phyloP scores from a whole-genome alignment of 1,140 invertebrate species.

The Psix sp. region DNA sequence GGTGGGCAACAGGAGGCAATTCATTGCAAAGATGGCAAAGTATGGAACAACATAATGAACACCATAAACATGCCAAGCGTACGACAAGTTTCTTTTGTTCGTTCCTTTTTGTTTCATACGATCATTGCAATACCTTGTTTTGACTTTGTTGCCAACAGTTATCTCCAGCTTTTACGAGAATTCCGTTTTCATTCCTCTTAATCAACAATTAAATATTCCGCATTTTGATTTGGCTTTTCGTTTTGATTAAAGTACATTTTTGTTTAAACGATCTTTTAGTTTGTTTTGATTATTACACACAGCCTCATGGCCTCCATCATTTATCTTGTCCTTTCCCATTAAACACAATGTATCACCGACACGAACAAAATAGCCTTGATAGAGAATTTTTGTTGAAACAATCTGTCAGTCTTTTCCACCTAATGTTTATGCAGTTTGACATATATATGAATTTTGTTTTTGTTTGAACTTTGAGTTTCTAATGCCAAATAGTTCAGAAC shows the following conservation, averaged over 20 bases:
- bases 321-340: constrained; percentile 49
- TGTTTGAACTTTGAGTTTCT: constrained; percentile 2
- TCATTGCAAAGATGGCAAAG: too few species aligned
- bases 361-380: constrained; percentile 32
- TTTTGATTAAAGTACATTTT: constrained; percentile 37
- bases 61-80: too few species aligned
- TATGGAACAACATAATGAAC: too few species aligned
- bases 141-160: too few species aligned
- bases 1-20: constrained; percentile 5
- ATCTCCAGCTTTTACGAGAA: too few species aligned
- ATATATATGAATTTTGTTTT: constrained; percentile 4
- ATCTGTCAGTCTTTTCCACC: constrained; percentile 28
- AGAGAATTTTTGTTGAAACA: constrained; percentile 7
- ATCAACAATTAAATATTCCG: too few species aligned
- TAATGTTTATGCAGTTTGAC: constrained; percentile 14
- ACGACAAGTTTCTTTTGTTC: too few species aligned
- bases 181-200: too few species aligned
- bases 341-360: constrained; percentile 39
- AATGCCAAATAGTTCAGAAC: too few species aligned
- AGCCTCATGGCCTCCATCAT: constrained; percentile 70
- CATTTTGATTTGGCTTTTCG: constrained; percentile 13
- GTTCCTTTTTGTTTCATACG: too few species aligned
- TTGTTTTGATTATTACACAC: constrained; percentile 47
- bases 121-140: too few species aligned
- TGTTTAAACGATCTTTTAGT: constrained; percentile 20